Evolutionary conservation across 1,140 invertebrate genomes (phyloP).

Genomic region (Muscidifurax raptorellus): DNA sequence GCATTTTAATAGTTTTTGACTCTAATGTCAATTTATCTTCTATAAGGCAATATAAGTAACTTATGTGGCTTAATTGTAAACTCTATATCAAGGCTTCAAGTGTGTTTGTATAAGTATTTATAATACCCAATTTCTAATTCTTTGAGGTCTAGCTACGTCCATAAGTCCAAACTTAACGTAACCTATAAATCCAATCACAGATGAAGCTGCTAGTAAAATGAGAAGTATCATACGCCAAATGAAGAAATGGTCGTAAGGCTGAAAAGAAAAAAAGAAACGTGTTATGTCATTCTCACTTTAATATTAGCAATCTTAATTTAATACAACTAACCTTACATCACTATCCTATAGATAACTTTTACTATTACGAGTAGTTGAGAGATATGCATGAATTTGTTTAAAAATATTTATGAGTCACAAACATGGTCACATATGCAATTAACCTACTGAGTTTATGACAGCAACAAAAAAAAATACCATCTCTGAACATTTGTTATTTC

Average conservation of each 20-base stretch:
- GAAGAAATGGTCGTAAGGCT: constrained; percentile 78
- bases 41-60: neutral
- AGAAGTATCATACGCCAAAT: constrained; percentile 76
- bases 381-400: too few relatives aligned
- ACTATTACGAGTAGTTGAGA: too few relatives aligned
- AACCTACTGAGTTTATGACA: neutral
- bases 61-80: neutral
- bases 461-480: neutral
- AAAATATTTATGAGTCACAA: too few relatives aligned
- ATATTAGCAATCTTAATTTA: neutral
- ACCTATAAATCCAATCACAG: constrained; percentile 72
- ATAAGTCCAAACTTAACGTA: constrained; percentile 76
- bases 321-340: neutral
- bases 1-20: constrained; percentile 61
- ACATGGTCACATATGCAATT: neutral
- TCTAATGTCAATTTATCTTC: neutral
- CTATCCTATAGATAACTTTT: too few relatives aligned
- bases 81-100: neutral
- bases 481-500: neutral
- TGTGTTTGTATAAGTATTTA: constrained; percentile 53
- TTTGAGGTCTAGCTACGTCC: constrained; percentile 70
- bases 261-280: constrained; percentile 65
- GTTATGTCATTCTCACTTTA: constrained; percentile 6
- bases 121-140: constrained; percentile 71
- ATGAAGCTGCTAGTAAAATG: constrained; percentile 71